Evolutionary conservation across 2,888 invertebrate genomes (phyloP), one percentile per base, ranked within the genome.

Genomic region (Antheraea yamamai): DNA sequence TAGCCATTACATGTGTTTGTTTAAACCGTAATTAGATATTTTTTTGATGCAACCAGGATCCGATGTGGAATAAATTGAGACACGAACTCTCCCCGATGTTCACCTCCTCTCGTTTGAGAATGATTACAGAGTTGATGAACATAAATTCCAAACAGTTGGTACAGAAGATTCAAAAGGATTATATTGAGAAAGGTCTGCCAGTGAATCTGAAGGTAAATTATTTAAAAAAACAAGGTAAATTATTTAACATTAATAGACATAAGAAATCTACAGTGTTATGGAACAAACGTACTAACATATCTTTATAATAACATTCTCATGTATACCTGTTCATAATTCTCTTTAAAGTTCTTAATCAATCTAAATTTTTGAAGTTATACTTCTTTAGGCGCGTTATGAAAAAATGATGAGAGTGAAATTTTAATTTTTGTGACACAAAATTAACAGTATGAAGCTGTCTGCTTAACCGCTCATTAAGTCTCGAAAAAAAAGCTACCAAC

Each of bases 51-150:
- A 79, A 83, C 16, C 77, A 93, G 92, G 90, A 89, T 74, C 92
- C 92, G 30, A 83, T 84, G 77, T 93, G 92, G 93, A 76, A 82
- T 0, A 77, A 83, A 52, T 87, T 92, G 83, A 84, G 91, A 58
- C 85, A 87, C 26, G 89, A 92, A 30, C 73, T 92, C 2, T 86
- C 91, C 0, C 89, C 92, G 0, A 87, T 92, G 88, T 93, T 93
- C 77, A 93, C 92, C 0, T 84, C 90, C 2, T 73, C 83, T 23
- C 85, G 91, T 0, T 79, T 93, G 73, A 89, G 85, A 76, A 80
- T 79, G 26, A 78, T 90, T 66, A 89, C 91, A 0, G 88, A 91
- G 68, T 82, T 92, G n/a, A 93, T 93, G 92, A 92, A 92, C 75
- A 77, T 81, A 6, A 93, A 92, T 75, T 87, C 91, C 0, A 79